These are phyloP conservation scores for Megalonaias nervosa DNA, from an alignment of 1,140 invertebrate genomes.

Conservation along the genomic window DNA sequence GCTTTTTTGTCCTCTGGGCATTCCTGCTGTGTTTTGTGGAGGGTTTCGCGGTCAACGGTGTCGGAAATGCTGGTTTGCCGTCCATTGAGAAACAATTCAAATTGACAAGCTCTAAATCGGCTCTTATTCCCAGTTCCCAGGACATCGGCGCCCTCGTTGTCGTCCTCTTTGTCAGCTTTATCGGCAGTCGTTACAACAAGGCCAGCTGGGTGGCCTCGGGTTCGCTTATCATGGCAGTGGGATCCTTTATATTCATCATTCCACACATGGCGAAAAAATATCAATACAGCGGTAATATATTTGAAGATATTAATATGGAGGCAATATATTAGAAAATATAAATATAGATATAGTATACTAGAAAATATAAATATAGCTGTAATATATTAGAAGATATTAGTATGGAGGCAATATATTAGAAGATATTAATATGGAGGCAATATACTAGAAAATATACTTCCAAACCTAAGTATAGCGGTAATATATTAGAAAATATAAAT, in stretches of 20 bases:
- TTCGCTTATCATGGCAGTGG: slow-evolving; percentile 41
- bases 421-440: too few relatives aligned
- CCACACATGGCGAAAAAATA: slow-evolving; percentile 44
- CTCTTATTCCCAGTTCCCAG: slow-evolving; percentile 45
- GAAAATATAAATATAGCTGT: too few relatives aligned
- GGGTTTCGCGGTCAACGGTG: slow-evolving; percentile 51
- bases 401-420: too few relatives aligned
- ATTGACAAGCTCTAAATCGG: slow-evolving; percentile 38
- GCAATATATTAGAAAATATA: not conserved
- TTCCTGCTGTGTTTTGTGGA: slow-evolving; percentile 48
- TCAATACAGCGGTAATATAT: slow-evolving; percentile 33
- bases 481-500: too few relatives aligned
- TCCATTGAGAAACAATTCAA: slow-evolving; percentile 47
- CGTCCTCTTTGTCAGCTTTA: slow-evolving; percentile 45
- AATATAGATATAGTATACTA: too few relatives aligned
- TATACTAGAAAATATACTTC: too few relatives aligned
- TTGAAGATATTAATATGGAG: not conserved
- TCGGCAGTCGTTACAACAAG: slow-evolving; percentile 43
- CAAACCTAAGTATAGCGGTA: too few relatives aligned
- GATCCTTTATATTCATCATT: slow-evolving; percentile 47
- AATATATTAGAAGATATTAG: too few relatives aligned
- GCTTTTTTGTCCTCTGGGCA: slow-evolving; percentile 38
- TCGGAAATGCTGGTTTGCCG: slow-evolving; percentile 46
- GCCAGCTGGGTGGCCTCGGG: slow-evolving; percentile 39
- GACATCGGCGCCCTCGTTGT: slow-evolving; percentile 40